Base-by-base conservation (phyloP, 2,797 vertebrate species). In the Ibycter americanus region DNA sequence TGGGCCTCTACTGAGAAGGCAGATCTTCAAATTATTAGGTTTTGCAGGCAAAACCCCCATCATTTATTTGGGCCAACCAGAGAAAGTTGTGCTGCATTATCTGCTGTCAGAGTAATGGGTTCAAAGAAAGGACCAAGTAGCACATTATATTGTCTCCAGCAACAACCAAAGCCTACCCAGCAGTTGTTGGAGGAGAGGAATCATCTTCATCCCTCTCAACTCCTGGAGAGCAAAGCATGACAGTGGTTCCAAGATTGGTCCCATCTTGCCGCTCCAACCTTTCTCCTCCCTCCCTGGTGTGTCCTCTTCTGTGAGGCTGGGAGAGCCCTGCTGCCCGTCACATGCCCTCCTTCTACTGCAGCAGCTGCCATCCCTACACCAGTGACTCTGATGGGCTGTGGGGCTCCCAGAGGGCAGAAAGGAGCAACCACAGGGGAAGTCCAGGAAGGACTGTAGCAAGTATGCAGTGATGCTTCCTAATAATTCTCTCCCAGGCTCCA, bases 321-420 rank as follows among this genome's bases (percentile, higher is more conserved):
- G 36, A 71, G 12, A 72, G 25, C 16, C 46, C 55, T 73, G 51
- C 6, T 12, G 0, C 23, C 62, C n/a, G 4, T 51, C 56, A 4
- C 0, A 0, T 44, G 11, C 34, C 68, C 42, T 52, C 40, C 81
- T 87, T 25, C 78, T 42, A 6, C 56, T 87, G 18, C 19, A 31
- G 47, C 46, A 15, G 9, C 44, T 25, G n/a, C 52, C 26, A 11
- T 51, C 42, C 3, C 0, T 36, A 26, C 3, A 1, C 19, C 29
- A 36, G 47, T 23, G 66, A 17, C 44, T 78, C 65, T 73, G 27
- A 11, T n/a, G 20, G 17, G 27, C 32, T 36, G 27, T 8, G 12
- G 9, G 14, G 26, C 6, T 22, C 19, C 15, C 25, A 44, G 6
- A 15, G 47, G 34, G 3, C 62, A 83, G 47, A 88, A 80, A 55